Evolutionary conservation across 1,140 invertebrate genomes (phyloP), one percentile per base, ranked within the genome.

Genomic region (Aleiodes sp.): DNA sequence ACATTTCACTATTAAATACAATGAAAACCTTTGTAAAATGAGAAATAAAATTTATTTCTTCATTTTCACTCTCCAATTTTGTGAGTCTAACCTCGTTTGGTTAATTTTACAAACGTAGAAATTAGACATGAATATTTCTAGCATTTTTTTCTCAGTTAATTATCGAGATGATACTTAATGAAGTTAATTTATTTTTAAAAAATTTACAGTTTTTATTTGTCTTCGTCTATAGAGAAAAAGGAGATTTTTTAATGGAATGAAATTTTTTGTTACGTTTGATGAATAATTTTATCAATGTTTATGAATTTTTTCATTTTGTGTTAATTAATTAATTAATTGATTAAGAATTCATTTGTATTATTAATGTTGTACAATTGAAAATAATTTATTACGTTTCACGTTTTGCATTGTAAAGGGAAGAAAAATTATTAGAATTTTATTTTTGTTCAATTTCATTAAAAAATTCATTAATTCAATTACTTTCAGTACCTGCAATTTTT

Each of bases 191-290:
- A 4, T 1, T 24, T 21, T 52, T 52, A 16, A 46, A 46, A 16
- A 2, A 16, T 46, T 16, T 46, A n/a, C n/a, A n/a, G n/a, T n/a
- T n/a, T n/a, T n/a, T n/a, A n/a, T n/a, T n/a, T n/a, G n/a, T n/a
- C n/a, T n/a, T n/a, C n/a, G n/a, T n/a, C n/a, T n/a, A n/a, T n/a
- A n/a, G n/a, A n/a, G n/a, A n/a, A n/a, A n/a, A n/a, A n/a, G n/a
- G n/a, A n/a, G n/a, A n/a, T n/a, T n/a, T n/a, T n/a, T n/a, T n/a
- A n/a, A n/a, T n/a, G n/a, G 4, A 4, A 52, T 16, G 14, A 4
- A 52, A 24, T 52, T 52, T 46, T 52, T 62, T 62, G 66, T 68
- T 68, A 62, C 19, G 57, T 52, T 68, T 62, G 31, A 52, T 60
- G 26, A 59, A 46, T 65, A 19, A 56, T 65, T 66, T 67, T 67